phyloP scores from a whole-genome alignment of 2,113 vertebrate genomes.

The Capricornis sumatraensis region DNA sequence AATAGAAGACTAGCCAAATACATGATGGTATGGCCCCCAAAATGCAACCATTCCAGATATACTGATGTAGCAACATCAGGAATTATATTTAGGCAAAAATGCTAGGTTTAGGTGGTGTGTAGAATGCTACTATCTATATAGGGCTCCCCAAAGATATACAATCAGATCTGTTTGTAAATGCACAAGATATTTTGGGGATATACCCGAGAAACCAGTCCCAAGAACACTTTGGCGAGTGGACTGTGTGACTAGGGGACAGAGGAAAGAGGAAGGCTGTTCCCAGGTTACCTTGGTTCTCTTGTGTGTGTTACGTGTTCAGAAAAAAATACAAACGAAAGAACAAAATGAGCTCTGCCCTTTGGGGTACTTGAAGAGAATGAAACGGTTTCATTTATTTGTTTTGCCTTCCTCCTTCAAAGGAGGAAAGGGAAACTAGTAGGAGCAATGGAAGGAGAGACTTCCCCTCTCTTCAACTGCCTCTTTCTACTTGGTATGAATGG shows the following conservation, averaged over 20 bases:
- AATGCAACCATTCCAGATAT: background rate
- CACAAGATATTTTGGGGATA: background rate
- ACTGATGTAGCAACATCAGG: background rate
- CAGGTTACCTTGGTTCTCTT: background rate
- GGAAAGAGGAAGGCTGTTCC: background rate
- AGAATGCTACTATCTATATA: background rate
- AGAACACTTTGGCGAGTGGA: background rate
- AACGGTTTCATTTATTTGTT: background rate
- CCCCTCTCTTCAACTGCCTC: background rate
- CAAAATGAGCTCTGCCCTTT: background rate
- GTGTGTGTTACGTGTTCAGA: background rate
- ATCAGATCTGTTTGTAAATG: background rate
- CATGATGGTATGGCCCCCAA: too few relatives aligned
- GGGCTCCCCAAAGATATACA: background rate
- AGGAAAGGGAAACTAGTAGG: background rate
- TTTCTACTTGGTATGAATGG: background rate
- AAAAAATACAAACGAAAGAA: background rate
- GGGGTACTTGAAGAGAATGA: background rate
- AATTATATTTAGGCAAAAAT: constrained; percentile 30
- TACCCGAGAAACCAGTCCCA: background rate
- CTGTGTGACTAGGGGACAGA: background rate
- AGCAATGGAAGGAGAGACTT: background rate
- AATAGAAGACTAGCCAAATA: background rate
- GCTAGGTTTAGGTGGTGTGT: background rate
- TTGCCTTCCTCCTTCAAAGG: background rate